These are phyloP conservation scores for Drosophila nigromelanica DNA, from an alignment of 1,140 invertebrate genomes.

Conservation along the genomic window DNA sequence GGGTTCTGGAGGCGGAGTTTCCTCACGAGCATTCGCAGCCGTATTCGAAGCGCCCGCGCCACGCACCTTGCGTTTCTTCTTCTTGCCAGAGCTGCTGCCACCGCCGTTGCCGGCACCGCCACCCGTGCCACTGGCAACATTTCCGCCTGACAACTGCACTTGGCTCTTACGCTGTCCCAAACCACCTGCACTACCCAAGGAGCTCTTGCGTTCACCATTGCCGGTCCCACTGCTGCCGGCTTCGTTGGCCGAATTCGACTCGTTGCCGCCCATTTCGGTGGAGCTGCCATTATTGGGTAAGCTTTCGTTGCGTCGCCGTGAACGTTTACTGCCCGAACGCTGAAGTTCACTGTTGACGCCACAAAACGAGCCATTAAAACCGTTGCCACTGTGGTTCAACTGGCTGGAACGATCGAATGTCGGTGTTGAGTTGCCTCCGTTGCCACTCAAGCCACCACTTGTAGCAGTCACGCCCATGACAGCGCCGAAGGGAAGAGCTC, in stretches of 20 bases:
- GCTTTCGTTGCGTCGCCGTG: conserved; percentile 72
- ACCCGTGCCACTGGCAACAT: conserved; percentile 22
- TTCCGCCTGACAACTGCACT: conserved; percentile 15
- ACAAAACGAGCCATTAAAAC: conserved; percentile 50
- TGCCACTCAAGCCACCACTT: conserved; percentile 36
- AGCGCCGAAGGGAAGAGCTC: conserved; percentile 29
- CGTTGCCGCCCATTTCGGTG: conserved; percentile 75
- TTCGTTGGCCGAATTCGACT: conserved; percentile 81
- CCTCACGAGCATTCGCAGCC: conserved; percentile 86
- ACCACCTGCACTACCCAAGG: conserved; percentile 25
- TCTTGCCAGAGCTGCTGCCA: conserved; percentile 85
- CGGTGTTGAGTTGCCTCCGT: conserved; percentile 67
- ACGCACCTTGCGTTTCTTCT: conserved; percentile 91
- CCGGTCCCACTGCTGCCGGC: conserved; percentile 58
- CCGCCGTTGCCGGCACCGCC: conserved; percentile 39
- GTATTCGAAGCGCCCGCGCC: conserved; percentile 66
- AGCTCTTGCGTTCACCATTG: conserved; percentile 25
- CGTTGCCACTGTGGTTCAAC: conserved; percentile 48
- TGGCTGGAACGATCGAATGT: conserved; percentile 74
- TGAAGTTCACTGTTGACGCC: conserved; percentile 52
- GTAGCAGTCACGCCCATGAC: conserved; percentile 22
- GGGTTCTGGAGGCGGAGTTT: conserved; percentile 90
- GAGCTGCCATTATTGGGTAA: conserved; percentile 60
- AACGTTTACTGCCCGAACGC: conserved; percentile 70
- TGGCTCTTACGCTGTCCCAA: conserved; percentile 20